Percentiles rank a stretch among this genome's conserved stretches.
Conservation (phyloP, 2,888 invertebrate species). For the Venusia cambrica region DNA sequence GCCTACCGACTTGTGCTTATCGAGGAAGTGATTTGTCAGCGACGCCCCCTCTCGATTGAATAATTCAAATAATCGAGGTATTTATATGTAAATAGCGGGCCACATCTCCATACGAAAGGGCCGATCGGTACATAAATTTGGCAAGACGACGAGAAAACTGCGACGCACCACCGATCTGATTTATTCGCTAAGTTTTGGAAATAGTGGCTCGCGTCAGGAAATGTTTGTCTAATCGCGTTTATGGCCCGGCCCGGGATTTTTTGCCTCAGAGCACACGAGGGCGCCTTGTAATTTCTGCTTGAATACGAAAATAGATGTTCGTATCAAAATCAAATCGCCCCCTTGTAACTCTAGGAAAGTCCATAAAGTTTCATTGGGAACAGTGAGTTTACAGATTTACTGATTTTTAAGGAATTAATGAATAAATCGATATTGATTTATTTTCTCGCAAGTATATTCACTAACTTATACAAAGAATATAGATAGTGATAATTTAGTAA, state of each 20-base stretch:
- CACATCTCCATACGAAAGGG: conserved; percentile 81
- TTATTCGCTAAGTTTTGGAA: conserved; percentile 77
- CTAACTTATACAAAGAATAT: no score
- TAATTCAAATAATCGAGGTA: conserved; percentile 82
- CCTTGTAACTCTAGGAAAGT: conserved; percentile 4
- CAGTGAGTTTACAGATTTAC: no score
- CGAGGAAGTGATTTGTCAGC: conserved; percentile 80
- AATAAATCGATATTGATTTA: no score
- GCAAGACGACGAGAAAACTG: conserved; percentile 78
- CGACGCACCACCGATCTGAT: conserved; percentile 79
- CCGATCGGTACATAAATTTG: conserved; percentile 81
- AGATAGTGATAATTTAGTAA: no score
- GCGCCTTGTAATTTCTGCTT: conserved; percentile 35
- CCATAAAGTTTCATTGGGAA: no score
- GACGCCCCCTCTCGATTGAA: conserved; percentile 81
- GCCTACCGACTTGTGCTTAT: conserved; percentile 72
- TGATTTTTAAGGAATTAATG: no score
- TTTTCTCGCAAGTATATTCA: no score
- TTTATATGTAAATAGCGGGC: conserved; percentile 80
- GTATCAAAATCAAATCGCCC: conserved; percentile 3
- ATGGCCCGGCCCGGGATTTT: conserved; percentile 66
- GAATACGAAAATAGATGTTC: conserved; percentile 23
- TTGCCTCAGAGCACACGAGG: conserved; percentile 60
- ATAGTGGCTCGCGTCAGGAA: conserved; percentile 78
- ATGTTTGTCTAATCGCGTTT: conserved; percentile 80